Percentiles rank a stretch among this genome's conserved stretches.
These are phyloP conservation scores for Cordilura impudica DNA, from an alignment of 2,888 invertebrate genomes.

Conservation along the genomic window DNA sequence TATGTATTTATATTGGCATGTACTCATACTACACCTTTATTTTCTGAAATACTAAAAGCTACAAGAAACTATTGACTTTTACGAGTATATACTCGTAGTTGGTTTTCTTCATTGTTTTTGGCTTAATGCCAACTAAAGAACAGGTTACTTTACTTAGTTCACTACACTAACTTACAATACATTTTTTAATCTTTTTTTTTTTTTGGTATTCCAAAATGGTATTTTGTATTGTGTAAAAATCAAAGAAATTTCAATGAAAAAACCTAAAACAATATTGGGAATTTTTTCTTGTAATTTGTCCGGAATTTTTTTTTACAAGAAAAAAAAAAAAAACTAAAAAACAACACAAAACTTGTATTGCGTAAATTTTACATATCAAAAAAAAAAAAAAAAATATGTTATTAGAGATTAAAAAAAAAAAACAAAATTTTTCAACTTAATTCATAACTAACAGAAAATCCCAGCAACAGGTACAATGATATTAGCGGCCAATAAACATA, in stretches of 20 bases:
- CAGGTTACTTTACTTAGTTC: constrained; percentile 50
- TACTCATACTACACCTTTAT: constrained; percentile 42
- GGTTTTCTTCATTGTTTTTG: constrained; percentile 36
- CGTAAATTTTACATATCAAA: neutral
- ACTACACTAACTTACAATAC: constrained; percentile 29
- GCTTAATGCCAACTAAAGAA: constrained; percentile 62
- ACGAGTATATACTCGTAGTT: too few relatives aligned
- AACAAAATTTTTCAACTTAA: neutral
- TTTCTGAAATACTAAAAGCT: constrained; percentile 22
- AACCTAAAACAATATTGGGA: constrained; percentile 57
- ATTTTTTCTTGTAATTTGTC: constrained; percentile 45
- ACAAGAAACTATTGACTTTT: constrained; percentile 32
- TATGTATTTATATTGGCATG: too few relatives aligned
- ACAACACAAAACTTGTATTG: neutral
- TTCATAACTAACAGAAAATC: neutral
- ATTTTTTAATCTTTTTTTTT: constrained; percentile 3
- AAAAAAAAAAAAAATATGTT: neutral
- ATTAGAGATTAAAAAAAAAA: neutral
- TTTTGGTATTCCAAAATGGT: constrained; percentile 13
- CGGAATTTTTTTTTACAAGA: constrained; percentile 35
- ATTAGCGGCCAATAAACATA: neutral
- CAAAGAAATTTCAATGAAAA: constrained; percentile 40
- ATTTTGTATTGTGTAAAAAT: constrained; percentile 54
- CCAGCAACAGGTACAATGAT: neutral
- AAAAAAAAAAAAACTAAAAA: constrained; percentile 10